Base-by-base conservation (phyloP, 2,888 invertebrate species). In the Eugnorisma glareosa region DNA sequence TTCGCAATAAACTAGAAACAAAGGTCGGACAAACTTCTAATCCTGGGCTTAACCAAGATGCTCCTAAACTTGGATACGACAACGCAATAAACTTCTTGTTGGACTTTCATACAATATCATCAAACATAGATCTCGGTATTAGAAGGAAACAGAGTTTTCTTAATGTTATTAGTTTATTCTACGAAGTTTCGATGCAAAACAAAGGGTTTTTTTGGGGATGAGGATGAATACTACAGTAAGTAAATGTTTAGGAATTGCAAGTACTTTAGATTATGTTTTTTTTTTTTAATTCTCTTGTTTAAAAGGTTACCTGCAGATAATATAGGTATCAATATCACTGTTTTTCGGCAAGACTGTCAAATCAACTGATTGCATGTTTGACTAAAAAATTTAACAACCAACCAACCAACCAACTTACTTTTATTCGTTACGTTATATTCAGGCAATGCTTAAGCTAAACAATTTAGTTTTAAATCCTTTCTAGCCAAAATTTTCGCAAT, bases 1-100 rank as follows among this genome's bases (percentile, higher is more conserved):
- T 81, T 68, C 40, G 45, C 72, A 73, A 85, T 73, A 85, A 77
- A 70, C 54, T 73, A 61, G 77, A 71, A 80, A 71, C 73, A 78
- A 82, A 87, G 75, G 73, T 78, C 75, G 61, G 45, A 45, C 66
- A 15, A 73, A 78, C 70, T 84, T 68, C 45, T 85, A 75, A 85
- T 85, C 82, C 61, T n/a, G 67, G 73, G 68, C 61, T 87, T 78
- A 73, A 43, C 48, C 74, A 67, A 74, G 74, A 78, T 77, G 67
- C 31, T 76, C 48, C 67, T 74, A 67, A 85, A 82, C 78, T 85
- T 61, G 37, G 67, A 51, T 63, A 73, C 61, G 66, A 61, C 54
- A 54, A 48, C 40, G 51, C 73, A 59, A 84, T 61, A 84, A 77
- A 85, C 63, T 84, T 81, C 57, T 81, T 73, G 72, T 67, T 48